Evolutionary conservation across 2,797 vertebrate species (phyloP), one percentile per base, ranked within the genome.

Genomic region (Falco berigora): DNA sequence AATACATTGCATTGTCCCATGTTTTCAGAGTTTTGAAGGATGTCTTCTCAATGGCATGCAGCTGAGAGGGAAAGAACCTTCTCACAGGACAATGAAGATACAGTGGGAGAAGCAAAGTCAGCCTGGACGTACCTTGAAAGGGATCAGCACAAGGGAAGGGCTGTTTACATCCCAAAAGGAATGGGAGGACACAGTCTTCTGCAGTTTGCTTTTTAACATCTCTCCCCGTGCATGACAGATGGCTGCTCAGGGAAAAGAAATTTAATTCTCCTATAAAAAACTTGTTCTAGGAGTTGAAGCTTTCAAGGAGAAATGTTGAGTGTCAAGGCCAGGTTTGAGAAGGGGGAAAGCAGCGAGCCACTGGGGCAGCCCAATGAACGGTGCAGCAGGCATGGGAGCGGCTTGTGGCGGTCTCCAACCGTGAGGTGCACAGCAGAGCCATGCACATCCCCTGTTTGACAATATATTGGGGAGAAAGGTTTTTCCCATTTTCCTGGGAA

Each of bases 11-110:
- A 25, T 6, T 58, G 13, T 30, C 20, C 28, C 2, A 1, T 12
- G 20, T n/a, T 86, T 53, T 38, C 44, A 66, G 40, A 46, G 47
- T 4, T 85, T 73, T 86, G 42, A 40, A 52, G 75, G 40, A 62
- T 14, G 2, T 72, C 34, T 23, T 38, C 19, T 38, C 1, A 0
- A 21, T 56, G 72, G 8, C 17, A 13, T 9, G 5, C 0, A 3
- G 56, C 27, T 36, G n/a, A 77, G 63, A 55, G 74, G 25, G 74
- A 44, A 64, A n/a, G 23, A 24, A 49, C 12, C n/a, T 61, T 14
- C 75, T 38, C 5, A 17, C 0, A n/a, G 9, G 14, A 40, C 8
- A 15, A 52, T 0, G 2, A 47, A 69, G 44, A 5, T 30, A 23
- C 32, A 63, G 27, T 2, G 28, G 47, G 58, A 59, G 68, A 36